Base-by-base conservation (phyloP, 2,888 invertebrate genomes). In the Chymomyza caudatula region DNA sequence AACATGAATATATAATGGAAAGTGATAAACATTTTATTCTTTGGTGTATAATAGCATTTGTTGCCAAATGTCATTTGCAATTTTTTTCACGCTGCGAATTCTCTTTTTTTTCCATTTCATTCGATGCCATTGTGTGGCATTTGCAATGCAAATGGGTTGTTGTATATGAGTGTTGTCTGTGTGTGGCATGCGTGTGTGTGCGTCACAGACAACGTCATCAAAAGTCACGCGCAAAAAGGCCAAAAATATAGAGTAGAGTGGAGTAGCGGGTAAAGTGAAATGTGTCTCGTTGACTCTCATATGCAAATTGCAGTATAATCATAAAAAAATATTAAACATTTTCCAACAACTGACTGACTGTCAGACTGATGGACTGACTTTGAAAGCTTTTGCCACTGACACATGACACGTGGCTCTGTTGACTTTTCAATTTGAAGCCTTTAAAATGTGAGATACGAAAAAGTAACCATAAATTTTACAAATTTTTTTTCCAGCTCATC, bases 101-200 rank as follows among this genome's bases (percentile, higher is more conserved):
- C 53, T 23, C 47, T 25, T 20, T 67, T 54, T 59, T 56, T n/a
- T 1, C 42, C 25, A 13, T 1, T 37, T 11, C 29, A 11, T 11
- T 29, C 29, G 29, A 8, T 29, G 3, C 29, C 4, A 29, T 29
- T 37, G 29, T 65, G 62, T 60, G 59, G 54, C 74, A 80, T 85
- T 85, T 83, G 83, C 80, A 83, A 71, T 83, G 83, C 84, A 83
- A 83, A 83, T 85, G 73, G 20, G 11, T 19, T 29, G 23, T 5
- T 20, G 22, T 6, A 47, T 19, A 19, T 8, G 51, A 20, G 8
- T 29, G 29, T 47, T 13, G 52, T 23, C 3, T n/a, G 17, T 25
- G 15, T 55, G 55, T 37, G 42, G 37, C 55, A 37, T 13, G 29
- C 4, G 53, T 6, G 19, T 19, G 53, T 20, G 3, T 2, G 53